Evolutionary conservation across 2,113 vertebrate species (phyloP).

Genomic region (Dolichallabes microphthalmus): DNA sequence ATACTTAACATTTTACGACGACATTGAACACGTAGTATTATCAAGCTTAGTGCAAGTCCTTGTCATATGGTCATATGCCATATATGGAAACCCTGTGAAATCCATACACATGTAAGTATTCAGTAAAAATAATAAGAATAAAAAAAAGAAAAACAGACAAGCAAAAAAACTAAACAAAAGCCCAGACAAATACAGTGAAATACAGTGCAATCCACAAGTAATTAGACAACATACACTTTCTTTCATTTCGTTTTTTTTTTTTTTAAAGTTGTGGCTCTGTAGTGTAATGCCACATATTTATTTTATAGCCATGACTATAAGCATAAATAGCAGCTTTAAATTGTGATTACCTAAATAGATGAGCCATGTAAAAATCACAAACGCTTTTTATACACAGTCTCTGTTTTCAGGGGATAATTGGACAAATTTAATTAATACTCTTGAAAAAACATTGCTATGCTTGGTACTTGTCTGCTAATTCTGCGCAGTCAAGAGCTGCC

Average conservation of each 20-base stretch:
- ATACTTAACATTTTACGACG: slow-evolving; percentile 7
- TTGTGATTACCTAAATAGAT: not conserved
- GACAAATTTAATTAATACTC: slow-evolving; percentile 1
- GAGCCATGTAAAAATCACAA: not conserved
- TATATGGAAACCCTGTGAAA: slow-evolving; percentile 2
- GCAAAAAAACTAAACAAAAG: not conserved
- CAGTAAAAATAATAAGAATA: not conserved
- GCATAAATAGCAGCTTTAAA: not conserved
- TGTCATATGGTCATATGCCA: not conserved
- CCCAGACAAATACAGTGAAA: slow-evolving; percentile 1
- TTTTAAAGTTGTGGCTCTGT: not conserved
- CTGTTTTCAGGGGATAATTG: not conserved
- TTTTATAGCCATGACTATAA: not conserved
- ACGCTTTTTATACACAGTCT: not conserved
- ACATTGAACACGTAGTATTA: slow-evolving; percentile 28
- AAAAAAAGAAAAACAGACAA: no score
- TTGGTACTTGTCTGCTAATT: slow-evolving; percentile 11
- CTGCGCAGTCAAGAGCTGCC: not conserved
- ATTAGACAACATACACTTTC: not conserved
- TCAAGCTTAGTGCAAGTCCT: slow-evolving; percentile 7
- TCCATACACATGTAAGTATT: not conserved
- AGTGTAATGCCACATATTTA: not conserved
- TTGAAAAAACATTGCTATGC: not conserved
- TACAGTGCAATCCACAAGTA: slow-evolving; percentile 1
- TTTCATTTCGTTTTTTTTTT: no score